Conservation (phyloP, 2,113 vertebrate genomes). For the Polypterus senegalus region DNA sequence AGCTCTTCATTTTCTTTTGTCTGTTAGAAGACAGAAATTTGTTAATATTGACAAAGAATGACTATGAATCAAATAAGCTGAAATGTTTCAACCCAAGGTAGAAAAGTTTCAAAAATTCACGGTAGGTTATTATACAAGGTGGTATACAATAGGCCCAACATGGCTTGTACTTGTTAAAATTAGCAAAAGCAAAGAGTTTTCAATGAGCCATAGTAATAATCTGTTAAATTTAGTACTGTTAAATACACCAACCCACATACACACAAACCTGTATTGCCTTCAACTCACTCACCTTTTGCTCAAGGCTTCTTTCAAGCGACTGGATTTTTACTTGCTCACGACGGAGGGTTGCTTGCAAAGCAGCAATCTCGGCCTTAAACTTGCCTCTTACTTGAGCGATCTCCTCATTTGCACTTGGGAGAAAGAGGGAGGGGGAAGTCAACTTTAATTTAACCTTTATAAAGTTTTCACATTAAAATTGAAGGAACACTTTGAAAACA, state of each 20-base stretch:
- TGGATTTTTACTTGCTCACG: slow-evolving; percentile 75
- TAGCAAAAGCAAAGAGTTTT: too few relatives aligned
- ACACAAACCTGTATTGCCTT: background rate
- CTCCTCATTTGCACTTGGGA: slow-evolving; percentile 66
- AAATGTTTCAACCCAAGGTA: too few relatives aligned
- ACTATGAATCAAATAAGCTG: too few relatives aligned
- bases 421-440: too few relatives aligned
- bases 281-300: slow-evolving; percentile 64
- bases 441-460: too few relatives aligned
- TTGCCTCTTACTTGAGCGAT: slow-evolving; percentile 69
- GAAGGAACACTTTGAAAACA: too few relatives aligned
- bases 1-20: slow-evolving; percentile 62
- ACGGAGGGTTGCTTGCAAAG: slow-evolving; percentile 62
- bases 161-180: too few relatives aligned
- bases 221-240: background rate
- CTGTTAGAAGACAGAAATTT: slow-evolving; percentile 31
- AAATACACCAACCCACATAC: background rate
- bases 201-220: background rate
- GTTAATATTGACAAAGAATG: too few relatives aligned
- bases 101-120: too few relatives aligned
- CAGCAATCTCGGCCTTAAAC: slow-evolving; percentile 51
- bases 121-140: too few relatives aligned
- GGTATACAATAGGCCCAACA: too few relatives aligned
- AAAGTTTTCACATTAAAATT: too few relatives aligned
- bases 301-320: slow-evolving; percentile 69